Percentiles rank a stretch among this genome's conserved stretches.
Conservation (phyloP, 35 echinoderm and acorn worm species). For the Eucidaris tribuloides region DNA sequence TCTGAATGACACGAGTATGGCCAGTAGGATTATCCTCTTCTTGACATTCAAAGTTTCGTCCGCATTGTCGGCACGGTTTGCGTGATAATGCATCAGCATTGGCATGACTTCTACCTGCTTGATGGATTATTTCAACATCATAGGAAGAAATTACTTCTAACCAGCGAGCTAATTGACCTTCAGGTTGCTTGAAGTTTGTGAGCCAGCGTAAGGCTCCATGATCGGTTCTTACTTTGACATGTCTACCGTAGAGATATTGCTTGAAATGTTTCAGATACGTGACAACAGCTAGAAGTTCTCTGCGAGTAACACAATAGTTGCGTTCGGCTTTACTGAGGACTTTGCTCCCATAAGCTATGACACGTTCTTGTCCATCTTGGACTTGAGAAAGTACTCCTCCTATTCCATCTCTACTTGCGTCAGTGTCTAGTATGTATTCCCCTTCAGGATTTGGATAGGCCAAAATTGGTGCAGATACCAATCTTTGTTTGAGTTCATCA, state of each 20-base stretch:
- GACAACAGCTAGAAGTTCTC: constrained; percentile 64
- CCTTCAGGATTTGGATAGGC: constrained; percentile 29
- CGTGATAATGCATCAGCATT: constrained; percentile 66
- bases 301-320: constrained; percentile 66
- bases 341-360: constrained; percentile 44
- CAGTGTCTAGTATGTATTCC: constrained; percentile 51
- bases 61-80: constrained; percentile 28
- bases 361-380: constrained; percentile 51
- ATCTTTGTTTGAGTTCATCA: constrained; percentile 11
- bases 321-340: constrained; percentile 47
- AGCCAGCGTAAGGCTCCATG: constrained; percentile 57
- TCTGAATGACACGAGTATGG: neutral
- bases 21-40: neutral
- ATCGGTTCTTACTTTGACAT: constrained; percentile 38
- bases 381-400: constrained; percentile 59
- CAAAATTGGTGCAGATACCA: constrained; percentile 35
- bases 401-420: constrained; percentile 51
- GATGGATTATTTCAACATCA: constrained; percentile 51
- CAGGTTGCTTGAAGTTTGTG: constrained; percentile 56
- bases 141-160: constrained; percentile 49
- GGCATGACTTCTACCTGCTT: constrained; percentile 23
- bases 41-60: neutral
- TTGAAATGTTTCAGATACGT: constrained; percentile 46
- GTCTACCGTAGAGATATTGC: constrained; percentile 53
- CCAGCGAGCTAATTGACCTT: constrained; percentile 68